Evolutionary conservation across 2,113 vertebrate species (phyloP).

Genomic region (Ibidorhyncha struthersii): DNA sequence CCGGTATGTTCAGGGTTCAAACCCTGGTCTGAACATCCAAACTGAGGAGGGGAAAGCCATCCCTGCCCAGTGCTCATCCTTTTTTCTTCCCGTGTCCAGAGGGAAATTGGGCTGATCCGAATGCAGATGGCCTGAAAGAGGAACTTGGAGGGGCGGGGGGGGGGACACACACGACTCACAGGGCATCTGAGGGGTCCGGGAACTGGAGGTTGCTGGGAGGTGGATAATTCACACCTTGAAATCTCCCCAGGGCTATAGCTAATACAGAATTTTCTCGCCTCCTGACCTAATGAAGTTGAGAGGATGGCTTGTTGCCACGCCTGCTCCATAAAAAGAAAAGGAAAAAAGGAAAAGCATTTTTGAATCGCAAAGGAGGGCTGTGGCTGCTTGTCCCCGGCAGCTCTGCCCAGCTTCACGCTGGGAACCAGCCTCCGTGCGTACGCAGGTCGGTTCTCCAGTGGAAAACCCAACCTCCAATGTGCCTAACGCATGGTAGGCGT

Average conservation of each 20-base stretch:
- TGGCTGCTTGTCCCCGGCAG: rapidly evolving
- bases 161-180: neutral
- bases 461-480: neutral
- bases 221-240: neutral
- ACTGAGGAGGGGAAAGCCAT: neutral
- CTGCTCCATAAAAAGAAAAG: neutral
- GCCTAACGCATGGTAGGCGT: neutral
- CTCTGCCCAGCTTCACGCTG: neutral
- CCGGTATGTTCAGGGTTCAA: neutral
- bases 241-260: neutral
- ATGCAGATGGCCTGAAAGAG: neutral
- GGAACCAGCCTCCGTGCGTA: neutral
- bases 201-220: neutral
- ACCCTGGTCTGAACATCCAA: neutral
- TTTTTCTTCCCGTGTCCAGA: neutral
- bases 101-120: neutral
- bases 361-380: neutral
- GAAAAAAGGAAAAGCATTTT: neutral
- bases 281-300: neutral
- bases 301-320: neutral
- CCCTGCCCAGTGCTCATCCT: neutral
- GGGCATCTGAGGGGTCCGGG: neutral
- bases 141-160: neutral
- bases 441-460: neutral
- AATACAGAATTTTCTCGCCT: neutral